Conservation (phyloP, 1,140 invertebrate species). For the Pseudomyrmex cubaensis region DNA sequence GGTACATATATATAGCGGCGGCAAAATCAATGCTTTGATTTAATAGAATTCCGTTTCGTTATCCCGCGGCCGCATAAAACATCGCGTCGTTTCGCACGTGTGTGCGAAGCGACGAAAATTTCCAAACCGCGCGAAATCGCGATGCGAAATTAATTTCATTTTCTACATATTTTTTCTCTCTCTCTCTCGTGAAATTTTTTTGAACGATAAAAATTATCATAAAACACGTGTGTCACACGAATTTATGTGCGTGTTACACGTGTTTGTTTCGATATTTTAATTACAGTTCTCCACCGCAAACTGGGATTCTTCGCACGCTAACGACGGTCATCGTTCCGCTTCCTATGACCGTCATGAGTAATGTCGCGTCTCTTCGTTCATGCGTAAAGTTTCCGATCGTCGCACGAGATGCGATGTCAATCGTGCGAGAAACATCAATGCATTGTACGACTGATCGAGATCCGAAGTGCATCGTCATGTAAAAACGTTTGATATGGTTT, state of each 20-base stretch:
- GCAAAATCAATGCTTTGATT: conserved; percentile 57
- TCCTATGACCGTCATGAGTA: conserved; percentile 71
- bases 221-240: too few species aligned
- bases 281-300: background rate
- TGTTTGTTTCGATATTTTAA: conserved; percentile 1
- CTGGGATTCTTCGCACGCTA: conserved; percentile 37
- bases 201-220: background rate
- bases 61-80: conserved; percentile 41
- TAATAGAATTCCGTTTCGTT: conserved; percentile 58
- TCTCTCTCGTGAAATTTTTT: too few species aligned
- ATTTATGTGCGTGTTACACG: background rate
- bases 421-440: conserved; percentile 73
- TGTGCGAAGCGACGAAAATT: conserved; percentile 18
- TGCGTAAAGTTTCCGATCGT: conserved; percentile 74
- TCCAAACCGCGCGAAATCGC: background rate
- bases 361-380: conserved; percentile 69
- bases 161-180: too few species aligned
- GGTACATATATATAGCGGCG: conserved; percentile 11
- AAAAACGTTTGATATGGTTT: conserved; percentile 21
- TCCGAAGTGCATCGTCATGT: conserved; percentile 68
- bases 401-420: conserved; percentile 68
- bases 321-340: conserved; percentile 67
- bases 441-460: conserved; percentile 61
- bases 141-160: background rate
- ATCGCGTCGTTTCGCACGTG: background rate